phyloP scores from a whole-genome alignment of 2,113 vertebrate species.

The Megaceryle torquata region DNA sequence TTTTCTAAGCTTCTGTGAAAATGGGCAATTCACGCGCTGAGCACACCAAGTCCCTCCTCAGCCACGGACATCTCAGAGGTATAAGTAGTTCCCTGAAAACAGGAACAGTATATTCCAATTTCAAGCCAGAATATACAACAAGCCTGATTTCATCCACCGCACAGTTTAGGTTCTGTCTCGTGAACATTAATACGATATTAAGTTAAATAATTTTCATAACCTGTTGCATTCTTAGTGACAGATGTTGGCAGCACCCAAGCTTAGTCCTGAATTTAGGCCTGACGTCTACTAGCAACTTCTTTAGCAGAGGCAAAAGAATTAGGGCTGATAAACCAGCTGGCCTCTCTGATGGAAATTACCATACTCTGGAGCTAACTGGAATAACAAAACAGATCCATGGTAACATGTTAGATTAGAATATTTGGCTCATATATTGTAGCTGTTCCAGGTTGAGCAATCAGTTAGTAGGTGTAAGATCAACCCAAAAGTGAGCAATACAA shows the following conservation, averaged over 20 bases:
- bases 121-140: neutral
- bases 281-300: neutral
- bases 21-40: fast-evolving
- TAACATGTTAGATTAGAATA: neutral
- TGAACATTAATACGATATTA: neutral
- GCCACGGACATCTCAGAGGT: neutral
- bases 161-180: neutral
- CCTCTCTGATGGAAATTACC: neutral
- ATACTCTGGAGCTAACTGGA: neutral
- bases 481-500: neutral
- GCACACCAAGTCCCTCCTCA: neutral
- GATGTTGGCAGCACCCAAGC: neutral
- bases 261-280: neutral
- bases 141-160: fast-evolving
- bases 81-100: fast-evolving
- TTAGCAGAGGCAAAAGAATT: neutral
- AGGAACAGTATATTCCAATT: neutral
- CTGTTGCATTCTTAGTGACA: neutral
- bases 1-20: neutral
- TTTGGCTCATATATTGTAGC: neutral
- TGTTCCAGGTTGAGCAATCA: neutral
- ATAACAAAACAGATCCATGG: neutral
- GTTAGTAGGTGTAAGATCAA: constrained; percentile 3
- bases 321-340: neutral
- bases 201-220: neutral